A percentile compares a stretch with the other conserved stretches of the same genome.
Conservation (phyloP, 2,113 vertebrate genomes). For the Pimephales promelas region DNA sequence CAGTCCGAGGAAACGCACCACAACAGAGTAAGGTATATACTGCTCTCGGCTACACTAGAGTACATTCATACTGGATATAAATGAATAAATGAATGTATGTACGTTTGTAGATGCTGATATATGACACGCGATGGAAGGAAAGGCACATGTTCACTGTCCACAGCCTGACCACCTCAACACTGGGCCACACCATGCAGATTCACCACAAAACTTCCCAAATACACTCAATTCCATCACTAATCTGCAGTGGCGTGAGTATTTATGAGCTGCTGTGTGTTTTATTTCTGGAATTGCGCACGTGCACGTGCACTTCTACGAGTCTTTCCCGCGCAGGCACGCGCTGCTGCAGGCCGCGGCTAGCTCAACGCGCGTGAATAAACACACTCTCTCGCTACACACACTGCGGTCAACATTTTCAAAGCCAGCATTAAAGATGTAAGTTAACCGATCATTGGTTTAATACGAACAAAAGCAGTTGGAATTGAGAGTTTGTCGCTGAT, state of each 20-base stretch:
- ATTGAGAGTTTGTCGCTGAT: neutral
- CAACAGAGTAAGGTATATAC: fast-evolving
- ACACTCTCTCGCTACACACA: neutral
- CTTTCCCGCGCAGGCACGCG: constrained; percentile 44
- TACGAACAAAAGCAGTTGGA: neutral
- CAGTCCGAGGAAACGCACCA: no score
- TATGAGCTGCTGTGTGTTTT: neutral
- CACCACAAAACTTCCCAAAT: neutral
- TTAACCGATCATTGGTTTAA: neutral
- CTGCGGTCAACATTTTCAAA: neutral
- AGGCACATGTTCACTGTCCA: neutral
- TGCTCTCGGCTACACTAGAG: neutral
- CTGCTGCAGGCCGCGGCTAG: constrained; percentile 44
- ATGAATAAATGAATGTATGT: no score
- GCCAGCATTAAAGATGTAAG: neutral
- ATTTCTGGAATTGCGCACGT: neutral
- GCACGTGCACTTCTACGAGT: neutral
- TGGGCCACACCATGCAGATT: neutral
- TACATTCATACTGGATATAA: no score
- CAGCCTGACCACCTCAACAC: neutral
- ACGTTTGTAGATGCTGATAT: neutral
- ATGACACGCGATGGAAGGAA: neutral
- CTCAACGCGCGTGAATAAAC: neutral
- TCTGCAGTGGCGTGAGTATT: neutral
- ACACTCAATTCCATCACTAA: neutral